phyloP scores from a whole-genome alignment of 2,797 vertebrate genomes.

The Muscicapa striata region DNA sequence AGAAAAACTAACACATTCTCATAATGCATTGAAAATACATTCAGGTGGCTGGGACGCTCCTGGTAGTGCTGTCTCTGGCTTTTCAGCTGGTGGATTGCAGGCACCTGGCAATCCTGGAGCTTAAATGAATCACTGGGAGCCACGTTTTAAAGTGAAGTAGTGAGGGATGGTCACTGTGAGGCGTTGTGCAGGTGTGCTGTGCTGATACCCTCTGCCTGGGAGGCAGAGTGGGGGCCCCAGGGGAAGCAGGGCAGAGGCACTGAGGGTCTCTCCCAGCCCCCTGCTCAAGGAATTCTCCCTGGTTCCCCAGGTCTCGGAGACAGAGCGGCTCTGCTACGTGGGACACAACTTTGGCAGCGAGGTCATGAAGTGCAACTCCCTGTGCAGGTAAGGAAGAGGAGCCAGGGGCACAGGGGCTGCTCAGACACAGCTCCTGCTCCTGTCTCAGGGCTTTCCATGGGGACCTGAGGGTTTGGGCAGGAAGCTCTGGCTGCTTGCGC shows the following conservation, averaged over 20 bases:
- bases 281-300: background rate
- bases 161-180: too few relatives aligned
- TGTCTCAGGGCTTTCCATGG: background rate
- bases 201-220: background rate
- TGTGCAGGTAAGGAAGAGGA: conserved; percentile 85
- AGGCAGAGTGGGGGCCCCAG: background rate
- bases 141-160: accelerated
- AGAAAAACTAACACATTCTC: background rate
- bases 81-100: background rate
- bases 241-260: background rate
- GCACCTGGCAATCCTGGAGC: too few relatives aligned
- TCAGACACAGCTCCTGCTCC: background rate
- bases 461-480: background rate
- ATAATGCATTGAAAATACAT: accelerated
- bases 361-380: conserved; percentile 82
- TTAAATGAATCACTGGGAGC: background rate
- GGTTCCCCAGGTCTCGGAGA: conserved; percentile 84
- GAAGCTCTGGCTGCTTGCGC: background rate
- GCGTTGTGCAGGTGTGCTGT: background rate
- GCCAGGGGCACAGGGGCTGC: background rate
- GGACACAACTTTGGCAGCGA: conserved; percentile 85
- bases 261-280: background rate
- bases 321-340: conserved; percentile 88
- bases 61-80: background rate
- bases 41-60: background rate